Percentiles rank a stretch among this genome's conserved stretches.
Evolutionary conservation across 1,140 invertebrate species (phyloP).

Genomic region (Agrilus planipennis): DNA sequence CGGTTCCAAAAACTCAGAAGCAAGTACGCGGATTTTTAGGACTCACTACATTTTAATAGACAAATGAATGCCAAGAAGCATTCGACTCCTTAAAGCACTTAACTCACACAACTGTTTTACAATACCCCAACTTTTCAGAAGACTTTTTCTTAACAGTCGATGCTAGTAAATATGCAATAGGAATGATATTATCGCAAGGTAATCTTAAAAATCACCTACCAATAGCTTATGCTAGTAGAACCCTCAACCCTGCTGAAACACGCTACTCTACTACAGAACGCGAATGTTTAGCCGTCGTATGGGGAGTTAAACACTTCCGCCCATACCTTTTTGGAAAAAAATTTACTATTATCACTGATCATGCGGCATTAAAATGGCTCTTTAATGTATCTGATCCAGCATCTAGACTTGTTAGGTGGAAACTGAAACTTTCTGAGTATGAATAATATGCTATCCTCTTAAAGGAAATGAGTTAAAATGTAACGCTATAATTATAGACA

Average conservation of each 20-base stretch:
- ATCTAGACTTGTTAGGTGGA: not conserved
- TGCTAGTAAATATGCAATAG: not conserved
- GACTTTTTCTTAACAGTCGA: not conserved
- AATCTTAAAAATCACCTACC: not conserved
- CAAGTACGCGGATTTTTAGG: conserved; percentile 8
- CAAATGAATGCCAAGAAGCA: no score
- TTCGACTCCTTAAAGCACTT: no score
- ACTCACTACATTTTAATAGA: no score
- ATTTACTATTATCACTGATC: conserved; percentile 1
- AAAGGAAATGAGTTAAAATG: no score
- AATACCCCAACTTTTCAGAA: not conserved
- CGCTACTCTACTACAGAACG: conserved; percentile 36
- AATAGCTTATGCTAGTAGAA: not conserved
- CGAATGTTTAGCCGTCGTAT: conserved; percentile 39
- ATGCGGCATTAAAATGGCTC: not conserved
- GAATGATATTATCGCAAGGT: not conserved
- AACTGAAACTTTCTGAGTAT: not conserved
- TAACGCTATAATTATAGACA: no score
- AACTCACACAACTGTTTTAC: not conserved
- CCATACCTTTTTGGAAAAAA: conserved; percentile 36
- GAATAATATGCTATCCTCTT: no score
- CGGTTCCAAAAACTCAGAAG: conserved; percentile 7
- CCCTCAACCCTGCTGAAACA: conserved; percentile 27
- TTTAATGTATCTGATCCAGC: not conserved
- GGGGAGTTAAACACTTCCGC: conserved; percentile 39